Percentiles rank a stretch among this genome's conserved stretches.
These are phyloP conservation scores for Morone chrysops DNA, from an alignment of 2,113 vertebrate genomes.

Conservation along the genomic window DNA sequence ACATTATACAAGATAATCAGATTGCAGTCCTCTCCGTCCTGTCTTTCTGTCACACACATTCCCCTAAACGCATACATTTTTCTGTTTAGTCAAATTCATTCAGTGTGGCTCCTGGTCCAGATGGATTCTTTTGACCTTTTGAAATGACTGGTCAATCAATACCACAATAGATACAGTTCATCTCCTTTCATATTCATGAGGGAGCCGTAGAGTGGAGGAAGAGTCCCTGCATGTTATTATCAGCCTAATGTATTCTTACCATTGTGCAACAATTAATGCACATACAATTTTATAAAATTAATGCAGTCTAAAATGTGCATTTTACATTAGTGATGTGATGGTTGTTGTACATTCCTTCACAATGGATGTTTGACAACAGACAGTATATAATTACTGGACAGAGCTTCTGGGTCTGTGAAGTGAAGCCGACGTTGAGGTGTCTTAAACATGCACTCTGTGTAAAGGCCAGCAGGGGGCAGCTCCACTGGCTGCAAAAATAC, in stretches of 20 bases:
- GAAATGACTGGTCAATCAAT: conserved; percentile 52
- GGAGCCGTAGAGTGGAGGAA: background rate
- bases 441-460: too few species aligned
- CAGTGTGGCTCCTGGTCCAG: conserved; percentile 11
- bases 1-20: background rate
- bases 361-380: background rate
- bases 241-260: background rate
- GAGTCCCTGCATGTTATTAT: background rate
- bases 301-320: background rate
- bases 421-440: too few species aligned
- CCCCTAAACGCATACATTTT: background rate
- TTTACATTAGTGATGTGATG: background rate
- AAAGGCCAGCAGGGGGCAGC: too few species aligned
- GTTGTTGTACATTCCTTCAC: background rate
- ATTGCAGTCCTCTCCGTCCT: background rate
- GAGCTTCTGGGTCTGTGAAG: too few species aligned
- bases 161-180: conserved; percentile 28
- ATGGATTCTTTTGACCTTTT: conserved; percentile 59
- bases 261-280: background rate
- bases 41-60: background rate
- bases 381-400: too few species aligned
- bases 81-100: conserved; percentile 30
- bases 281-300: background rate
- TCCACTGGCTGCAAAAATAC: too few species aligned
- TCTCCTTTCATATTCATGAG: conserved; percentile 51